Percentiles rank a stretch among this genome's conserved stretches.
These are phyloP conservation scores for Lamprologus sp. DNA, from an alignment of 2,113 vertebrate genomes.

Conservation along the genomic window DNA sequence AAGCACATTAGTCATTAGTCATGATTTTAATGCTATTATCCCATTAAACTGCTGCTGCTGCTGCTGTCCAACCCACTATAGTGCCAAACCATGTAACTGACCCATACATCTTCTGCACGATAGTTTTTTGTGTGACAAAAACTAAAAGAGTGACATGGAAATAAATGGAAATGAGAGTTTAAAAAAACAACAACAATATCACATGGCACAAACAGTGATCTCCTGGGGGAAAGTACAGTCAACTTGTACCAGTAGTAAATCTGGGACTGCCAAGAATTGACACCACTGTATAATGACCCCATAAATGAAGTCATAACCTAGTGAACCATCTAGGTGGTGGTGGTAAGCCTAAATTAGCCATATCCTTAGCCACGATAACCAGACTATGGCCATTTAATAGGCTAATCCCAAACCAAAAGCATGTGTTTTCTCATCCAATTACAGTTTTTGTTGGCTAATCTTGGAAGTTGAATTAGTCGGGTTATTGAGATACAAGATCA, in stretches of 20 bases:
- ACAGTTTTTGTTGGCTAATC: slow-evolving; percentile 34
- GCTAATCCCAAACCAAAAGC: background rate
- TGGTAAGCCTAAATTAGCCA: background rate
- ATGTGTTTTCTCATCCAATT: slow-evolving; percentile 29
- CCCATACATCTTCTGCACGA: background rate
- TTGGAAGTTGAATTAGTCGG: slow-evolving; percentile 43
- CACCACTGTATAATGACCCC: background rate
- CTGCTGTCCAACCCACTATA: background rate
- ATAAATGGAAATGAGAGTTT: background rate
- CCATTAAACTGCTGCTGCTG: background rate
- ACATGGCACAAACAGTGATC: background rate
- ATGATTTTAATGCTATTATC: background rate
- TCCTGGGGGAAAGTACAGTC: background rate
- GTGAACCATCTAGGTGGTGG: background rate
- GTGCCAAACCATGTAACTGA: background rate
- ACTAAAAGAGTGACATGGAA: background rate
- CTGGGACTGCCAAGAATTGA: background rate
- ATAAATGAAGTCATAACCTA: background rate
- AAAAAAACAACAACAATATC: background rate
- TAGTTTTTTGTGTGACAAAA: background rate
- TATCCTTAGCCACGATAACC: background rate
- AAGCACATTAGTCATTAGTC: slow-evolving; percentile 3
- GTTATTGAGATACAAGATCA: slow-evolving; percentile 43
- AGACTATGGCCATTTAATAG: background rate
- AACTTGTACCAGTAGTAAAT: background rate